These are phyloP conservation scores for Rhynchophorus ferrugineus DNA, from an alignment of 1,140 invertebrate species.

Conservation along the genomic window DNA sequence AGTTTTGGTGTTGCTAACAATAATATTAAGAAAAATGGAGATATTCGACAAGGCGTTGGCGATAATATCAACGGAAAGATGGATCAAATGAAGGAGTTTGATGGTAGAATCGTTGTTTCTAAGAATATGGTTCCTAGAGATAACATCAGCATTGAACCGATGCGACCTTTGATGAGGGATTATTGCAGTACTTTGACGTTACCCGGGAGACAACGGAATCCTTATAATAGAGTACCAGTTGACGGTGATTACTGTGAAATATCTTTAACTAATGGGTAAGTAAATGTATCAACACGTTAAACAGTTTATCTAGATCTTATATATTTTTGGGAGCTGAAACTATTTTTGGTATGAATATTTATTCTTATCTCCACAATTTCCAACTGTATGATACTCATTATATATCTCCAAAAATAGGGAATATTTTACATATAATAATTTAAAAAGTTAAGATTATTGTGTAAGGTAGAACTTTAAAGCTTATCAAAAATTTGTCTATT, in stretches of 20 bases:
- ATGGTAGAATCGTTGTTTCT: not conserved
- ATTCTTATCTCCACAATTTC: too few relatives aligned
- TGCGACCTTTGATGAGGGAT: conserved; percentile 78
- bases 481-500: too few relatives aligned
- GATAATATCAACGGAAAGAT: conserved; percentile 9
- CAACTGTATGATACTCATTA: too few relatives aligned
- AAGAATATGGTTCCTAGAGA: conserved; percentile 47
- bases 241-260: conserved; percentile 50
- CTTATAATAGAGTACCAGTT: conserved; percentile 40
- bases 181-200: conserved; percentile 69
- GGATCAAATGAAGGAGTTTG: not conserved
- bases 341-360: not conserved
- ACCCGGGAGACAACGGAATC: conserved; percentile 44
- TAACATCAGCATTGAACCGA: conserved; percentile 82
- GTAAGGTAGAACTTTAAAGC: too few relatives aligned
- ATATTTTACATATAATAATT: too few relatives aligned
- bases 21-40: conserved; percentile 14
- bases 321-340: not conserved
- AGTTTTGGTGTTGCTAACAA: conserved; percentile 6
- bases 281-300: not conserved
- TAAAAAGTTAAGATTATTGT: too few relatives aligned
- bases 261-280: conserved; percentile 52
- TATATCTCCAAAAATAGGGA: too few relatives aligned
- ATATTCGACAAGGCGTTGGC: not conserved
- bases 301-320: not conserved